Percentiles rank a stretch among this genome's conserved stretches.
phyloP scores from a whole-genome alignment of 2,797 vertebrate genomes.

The Arctocebus calabarensis region DNA sequence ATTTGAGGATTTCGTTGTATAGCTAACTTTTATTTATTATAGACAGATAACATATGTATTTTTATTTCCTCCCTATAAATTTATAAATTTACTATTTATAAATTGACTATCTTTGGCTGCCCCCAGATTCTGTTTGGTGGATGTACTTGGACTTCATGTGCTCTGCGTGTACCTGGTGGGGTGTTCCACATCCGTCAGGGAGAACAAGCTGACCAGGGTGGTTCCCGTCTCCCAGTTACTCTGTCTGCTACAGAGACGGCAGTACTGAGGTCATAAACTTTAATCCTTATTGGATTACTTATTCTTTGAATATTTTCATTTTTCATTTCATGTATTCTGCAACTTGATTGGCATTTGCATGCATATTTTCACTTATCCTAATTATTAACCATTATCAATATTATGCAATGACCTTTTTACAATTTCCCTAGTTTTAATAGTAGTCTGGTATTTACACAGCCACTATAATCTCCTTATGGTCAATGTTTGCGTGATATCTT shows the following conservation, averaged over 20 bases:
- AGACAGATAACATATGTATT: neutral
- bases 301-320: neutral
- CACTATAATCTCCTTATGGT: neutral
- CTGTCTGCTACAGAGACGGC: neutral
- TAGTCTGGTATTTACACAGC: neutral
- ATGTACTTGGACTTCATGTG: neutral
- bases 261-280: neutral
- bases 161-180: neutral
- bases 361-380: neutral
- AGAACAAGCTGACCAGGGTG: neutral
- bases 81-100: neutral
- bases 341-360: neutral
- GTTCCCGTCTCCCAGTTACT: neutral
- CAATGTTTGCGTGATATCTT: neutral
- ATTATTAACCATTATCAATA: neutral
- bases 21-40: neutral
- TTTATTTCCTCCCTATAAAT: neutral
- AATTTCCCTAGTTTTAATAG: neutral
- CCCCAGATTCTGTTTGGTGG: neutral
- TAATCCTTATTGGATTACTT: neutral
- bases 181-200: neutral
- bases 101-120: neutral
- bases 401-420: neutral
- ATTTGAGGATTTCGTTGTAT: neutral
- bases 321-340: neutral